These are phyloP conservation scores for Esox lucius DNA, from an alignment of 2,797 vertebrate genomes.

Conservation along the genomic window DNA sequence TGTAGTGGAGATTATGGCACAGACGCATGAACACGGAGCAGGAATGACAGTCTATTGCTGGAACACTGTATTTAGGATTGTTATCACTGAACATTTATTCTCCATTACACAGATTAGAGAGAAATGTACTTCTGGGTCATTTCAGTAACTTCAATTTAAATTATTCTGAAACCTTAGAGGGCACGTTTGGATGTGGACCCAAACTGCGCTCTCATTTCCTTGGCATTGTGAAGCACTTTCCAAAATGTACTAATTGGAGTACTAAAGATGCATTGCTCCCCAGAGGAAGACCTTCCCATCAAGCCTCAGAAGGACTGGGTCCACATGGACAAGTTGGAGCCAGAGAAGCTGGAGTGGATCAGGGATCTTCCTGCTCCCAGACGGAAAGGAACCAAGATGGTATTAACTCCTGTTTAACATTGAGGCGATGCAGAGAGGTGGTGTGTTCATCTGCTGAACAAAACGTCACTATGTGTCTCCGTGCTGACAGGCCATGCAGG, in stretches of 20 bases:
- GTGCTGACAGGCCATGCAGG: slow-evolving; percentile 87
- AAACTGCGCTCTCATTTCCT: too few species aligned
- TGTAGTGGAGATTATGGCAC: slow-evolving; percentile 52
- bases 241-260: background rate
- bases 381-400: slow-evolving; percentile 83
- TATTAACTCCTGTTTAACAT: slow-evolving; percentile 40
- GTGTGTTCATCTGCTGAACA: background rate
- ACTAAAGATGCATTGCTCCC: slow-evolving; percentile 5
- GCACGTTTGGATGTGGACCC: too few species aligned
- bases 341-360: slow-evolving; percentile 96
- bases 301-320: slow-evolving; percentile 89
- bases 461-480: slow-evolving; percentile 10
- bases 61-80: background rate
- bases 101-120: background rate
- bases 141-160: background rate
- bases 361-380: slow-evolving; percentile 83
- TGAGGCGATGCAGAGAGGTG: background rate
- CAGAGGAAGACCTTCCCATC: slow-evolving; percentile 80
- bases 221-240: background rate
- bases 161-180: background rate
- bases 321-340: slow-evolving; percentile 92
- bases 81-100: background rate
- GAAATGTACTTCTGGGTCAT: background rate
- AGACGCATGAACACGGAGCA: background rate
- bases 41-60: background rate